Percentiles rank a stretch among this genome's conserved stretches.
These are phyloP conservation scores for Hydrophis major DNA, from an alignment of 2,797 vertebrate species.

Conservation along the genomic window DNA sequence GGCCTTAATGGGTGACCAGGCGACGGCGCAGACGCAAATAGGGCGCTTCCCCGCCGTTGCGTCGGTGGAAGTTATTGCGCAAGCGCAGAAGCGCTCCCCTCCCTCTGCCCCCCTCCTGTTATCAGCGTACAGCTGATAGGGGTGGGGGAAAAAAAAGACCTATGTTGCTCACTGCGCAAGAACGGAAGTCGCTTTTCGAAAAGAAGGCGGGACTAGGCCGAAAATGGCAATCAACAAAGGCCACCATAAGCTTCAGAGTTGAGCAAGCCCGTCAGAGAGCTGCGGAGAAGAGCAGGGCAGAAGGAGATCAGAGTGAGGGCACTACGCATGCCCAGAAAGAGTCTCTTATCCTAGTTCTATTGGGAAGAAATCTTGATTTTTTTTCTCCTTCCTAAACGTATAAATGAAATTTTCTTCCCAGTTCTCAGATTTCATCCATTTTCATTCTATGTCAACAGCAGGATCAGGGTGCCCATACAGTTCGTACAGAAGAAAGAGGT, in stretches of 20 bases:
- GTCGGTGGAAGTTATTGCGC: background rate
- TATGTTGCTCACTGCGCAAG: background rate
- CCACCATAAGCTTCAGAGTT: background rate
- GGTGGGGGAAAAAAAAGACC: too few species aligned
- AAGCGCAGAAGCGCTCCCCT: background rate
- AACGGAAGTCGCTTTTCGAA: conserved; percentile 15
- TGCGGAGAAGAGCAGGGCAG: too few species aligned
- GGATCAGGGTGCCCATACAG: background rate
- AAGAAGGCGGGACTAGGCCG: background rate
- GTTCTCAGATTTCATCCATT: background rate
- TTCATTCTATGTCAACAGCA: background rate
- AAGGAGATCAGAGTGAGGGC: background rate
- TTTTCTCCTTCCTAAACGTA: background rate
- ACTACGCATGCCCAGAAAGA: background rate
- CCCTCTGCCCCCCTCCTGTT: background rate
- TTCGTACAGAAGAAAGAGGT: background rate
- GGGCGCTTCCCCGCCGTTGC: fast-evolving
- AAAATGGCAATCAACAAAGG: background rate
- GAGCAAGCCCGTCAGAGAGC: background rate
- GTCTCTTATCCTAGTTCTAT: background rate
- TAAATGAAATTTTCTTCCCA: background rate
- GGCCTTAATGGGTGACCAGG: background rate
- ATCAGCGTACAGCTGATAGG: background rate
- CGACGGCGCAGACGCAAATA: background rate
- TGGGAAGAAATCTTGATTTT: background rate